A percentile compares a stretch with the other conserved stretches of the same genome.
phyloP scores from a whole-genome alignment of 37 sponge, comb jelly and placozoan species.

The Halichondria panicea region DNA sequence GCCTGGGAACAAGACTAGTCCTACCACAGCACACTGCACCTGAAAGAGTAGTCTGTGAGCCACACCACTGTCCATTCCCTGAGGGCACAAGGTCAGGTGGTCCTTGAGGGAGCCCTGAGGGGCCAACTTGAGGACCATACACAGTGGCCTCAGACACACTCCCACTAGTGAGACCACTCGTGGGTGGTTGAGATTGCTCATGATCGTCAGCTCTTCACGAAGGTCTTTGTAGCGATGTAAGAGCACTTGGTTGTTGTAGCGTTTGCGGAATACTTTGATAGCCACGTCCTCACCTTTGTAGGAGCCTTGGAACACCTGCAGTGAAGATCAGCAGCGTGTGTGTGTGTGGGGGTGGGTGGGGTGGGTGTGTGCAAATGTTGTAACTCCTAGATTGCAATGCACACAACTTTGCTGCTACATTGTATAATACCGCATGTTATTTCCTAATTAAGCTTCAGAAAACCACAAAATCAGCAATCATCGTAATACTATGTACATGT shows the following conservation, averaged over 20 bases:
- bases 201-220: conserved; percentile 55
- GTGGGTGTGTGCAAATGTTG: background rate
- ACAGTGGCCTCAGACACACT: conserved; percentile 42
- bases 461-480: no score
- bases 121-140: conserved; percentile 56
- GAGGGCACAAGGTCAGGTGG: conserved; percentile 60
- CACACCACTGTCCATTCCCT: conserved; percentile 23
- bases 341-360: background rate
- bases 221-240: conserved; percentile 33
- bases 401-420: no score
- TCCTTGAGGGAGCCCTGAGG: conserved; percentile 52
- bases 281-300: conserved; percentile 45
- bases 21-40: no score
- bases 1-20: no score
- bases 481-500: no score
- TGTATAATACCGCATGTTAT: no score
- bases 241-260: conserved; percentile 6
- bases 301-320: conserved; percentile 47
- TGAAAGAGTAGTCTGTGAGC: conserved; percentile 48
- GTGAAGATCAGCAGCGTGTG: background rate
- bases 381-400: no score
- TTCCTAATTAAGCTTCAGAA: no score
- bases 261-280: conserved; percentile 53
- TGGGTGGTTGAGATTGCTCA: conserved; percentile 49
- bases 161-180: conserved; percentile 45